These are phyloP conservation scores for Thalassoma bifasciatum DNA, from an alignment of 2,113 vertebrate species.

Conservation along the genomic window DNA sequence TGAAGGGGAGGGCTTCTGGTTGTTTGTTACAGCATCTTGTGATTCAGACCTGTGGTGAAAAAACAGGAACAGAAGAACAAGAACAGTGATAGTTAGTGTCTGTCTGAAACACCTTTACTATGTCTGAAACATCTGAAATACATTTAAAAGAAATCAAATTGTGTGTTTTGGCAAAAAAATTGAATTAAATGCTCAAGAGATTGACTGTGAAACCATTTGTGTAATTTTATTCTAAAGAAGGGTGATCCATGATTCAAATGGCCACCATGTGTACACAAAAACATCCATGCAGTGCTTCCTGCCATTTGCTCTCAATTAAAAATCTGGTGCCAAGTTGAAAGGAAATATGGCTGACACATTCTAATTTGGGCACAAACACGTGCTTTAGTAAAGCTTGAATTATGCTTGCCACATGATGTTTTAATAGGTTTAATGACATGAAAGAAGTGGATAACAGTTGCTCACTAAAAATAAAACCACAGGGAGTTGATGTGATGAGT, in stretches of 20 bases:
- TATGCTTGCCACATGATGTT: background rate
- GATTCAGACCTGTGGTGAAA: slow-evolving; percentile 84
- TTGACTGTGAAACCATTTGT: background rate
- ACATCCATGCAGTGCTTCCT: background rate
- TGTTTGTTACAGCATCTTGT: slow-evolving; percentile 82
- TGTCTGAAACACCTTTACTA: no score
- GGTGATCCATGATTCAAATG: background rate
- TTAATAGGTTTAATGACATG: background rate
- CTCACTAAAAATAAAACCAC: background rate
- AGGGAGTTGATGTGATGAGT: background rate
- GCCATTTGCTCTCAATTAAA: slow-evolving; percentile 10
- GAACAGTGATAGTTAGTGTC: background rate
- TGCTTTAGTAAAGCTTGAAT: background rate
- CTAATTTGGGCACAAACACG: background rate
- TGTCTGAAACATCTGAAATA: no score
- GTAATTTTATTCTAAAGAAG: background rate
- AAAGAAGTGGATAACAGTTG: background rate
- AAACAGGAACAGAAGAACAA: background rate
- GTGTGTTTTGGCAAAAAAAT: no score
- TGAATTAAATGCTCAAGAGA: background rate
- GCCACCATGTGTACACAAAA: background rate
- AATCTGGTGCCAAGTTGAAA: background rate
- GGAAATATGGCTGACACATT: background rate
- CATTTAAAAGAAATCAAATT: background rate
- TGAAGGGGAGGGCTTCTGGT: slow-evolving; percentile 77